Conservation (phyloP, 2,797 vertebrate genomes). For the Adelosebastes latens region DNA sequence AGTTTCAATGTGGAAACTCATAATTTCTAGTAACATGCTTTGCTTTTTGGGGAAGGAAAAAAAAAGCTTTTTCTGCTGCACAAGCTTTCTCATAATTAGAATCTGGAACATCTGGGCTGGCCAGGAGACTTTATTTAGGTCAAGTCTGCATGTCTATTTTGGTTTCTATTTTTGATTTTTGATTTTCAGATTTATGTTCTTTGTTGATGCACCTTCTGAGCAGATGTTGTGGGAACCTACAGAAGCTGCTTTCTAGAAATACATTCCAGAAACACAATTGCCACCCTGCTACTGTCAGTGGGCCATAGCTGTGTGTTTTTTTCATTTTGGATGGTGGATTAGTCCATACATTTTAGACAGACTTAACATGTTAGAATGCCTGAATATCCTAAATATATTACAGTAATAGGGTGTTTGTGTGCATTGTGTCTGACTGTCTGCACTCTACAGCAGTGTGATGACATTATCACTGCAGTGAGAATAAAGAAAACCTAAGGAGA, state of each 20-base stretch:
- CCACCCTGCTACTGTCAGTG: not conserved
- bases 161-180: not conserved
- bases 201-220: not conserved
- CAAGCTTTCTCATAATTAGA: constrained; percentile 7
- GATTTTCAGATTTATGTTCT: not conserved
- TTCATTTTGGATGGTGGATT: not conserved
- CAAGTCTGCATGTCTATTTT: not conserved
- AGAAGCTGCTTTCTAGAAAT: not conserved
- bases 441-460: not conserved
- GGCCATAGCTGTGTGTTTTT: not conserved
- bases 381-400: not conserved
- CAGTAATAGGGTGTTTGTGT: not conserved
- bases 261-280: not conserved
- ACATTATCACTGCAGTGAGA: not conserved
- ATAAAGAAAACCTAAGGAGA: not conserved
- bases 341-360: not conserved
- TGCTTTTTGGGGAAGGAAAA: not conserved
- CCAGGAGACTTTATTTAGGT: constrained; percentile 40
- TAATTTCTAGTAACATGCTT: not conserved
- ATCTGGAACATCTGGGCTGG: constrained; percentile 29
- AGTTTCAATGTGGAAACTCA: not conserved
- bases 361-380: not conserved
- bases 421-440: not conserved
- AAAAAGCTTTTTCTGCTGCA: not conserved
- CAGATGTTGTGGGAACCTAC: not conserved